Conservation (phyloP, 2,888 invertebrate species). For the Caenorhabditis panamensis region DNA sequence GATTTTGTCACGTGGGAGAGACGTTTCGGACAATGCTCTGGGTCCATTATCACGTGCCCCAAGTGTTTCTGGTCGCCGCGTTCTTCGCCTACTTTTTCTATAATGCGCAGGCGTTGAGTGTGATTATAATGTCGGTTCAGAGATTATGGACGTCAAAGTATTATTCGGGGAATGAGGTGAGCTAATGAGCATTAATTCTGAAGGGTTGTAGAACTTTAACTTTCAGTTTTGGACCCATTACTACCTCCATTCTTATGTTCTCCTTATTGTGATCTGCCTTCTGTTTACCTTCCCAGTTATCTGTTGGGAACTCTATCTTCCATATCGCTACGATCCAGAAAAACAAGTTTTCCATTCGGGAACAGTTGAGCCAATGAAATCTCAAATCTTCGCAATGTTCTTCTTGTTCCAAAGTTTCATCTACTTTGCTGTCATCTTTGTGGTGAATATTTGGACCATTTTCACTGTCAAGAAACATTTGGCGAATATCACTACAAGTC, state of each 20-base stretch:
- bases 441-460: background rate
- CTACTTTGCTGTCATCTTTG: background rate
- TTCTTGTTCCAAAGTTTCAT: background rate
- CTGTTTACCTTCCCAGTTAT: background rate
- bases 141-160: slow-evolving; percentile 1
- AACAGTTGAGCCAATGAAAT: background rate
- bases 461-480: background rate
- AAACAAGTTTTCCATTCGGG: background rate
- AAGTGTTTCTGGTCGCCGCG: background rate
- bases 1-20: background rate
- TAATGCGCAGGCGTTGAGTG: slow-evolving; percentile 9
- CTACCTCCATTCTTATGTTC: background rate
- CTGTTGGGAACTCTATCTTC: background rate
- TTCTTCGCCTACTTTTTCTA: background rate
- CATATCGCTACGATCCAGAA: background rate
- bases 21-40: slow-evolving; percentile 7
- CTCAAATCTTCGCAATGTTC: background rate
- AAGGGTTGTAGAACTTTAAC: too few species aligned
- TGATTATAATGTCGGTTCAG: slow-evolving; percentile 15
- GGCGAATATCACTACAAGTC: background rate
- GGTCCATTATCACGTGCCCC: background rate
- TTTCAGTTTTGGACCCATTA: background rate
- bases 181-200: background rate
- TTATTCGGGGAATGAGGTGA: background rate
- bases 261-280: background rate